Evolutionary conservation across 2,113 vertebrate genomes (phyloP).

Genomic region (Cryptomyrus ogoouensis): DNA sequence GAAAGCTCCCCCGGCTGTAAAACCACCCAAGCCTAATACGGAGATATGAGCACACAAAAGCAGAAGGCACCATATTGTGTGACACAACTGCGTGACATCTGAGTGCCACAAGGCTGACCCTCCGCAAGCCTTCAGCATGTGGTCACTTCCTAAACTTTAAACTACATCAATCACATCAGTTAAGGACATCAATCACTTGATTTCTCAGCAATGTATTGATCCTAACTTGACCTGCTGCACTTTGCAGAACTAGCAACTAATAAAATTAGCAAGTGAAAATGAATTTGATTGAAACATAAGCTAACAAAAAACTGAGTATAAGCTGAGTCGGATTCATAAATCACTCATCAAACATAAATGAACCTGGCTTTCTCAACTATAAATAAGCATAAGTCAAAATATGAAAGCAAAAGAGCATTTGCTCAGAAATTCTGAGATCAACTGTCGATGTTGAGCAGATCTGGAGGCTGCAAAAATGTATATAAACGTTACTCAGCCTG

Average conservation of each 20-base stretch:
- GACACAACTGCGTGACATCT: background rate
- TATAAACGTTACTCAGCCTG: background rate
- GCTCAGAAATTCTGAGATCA: background rate
- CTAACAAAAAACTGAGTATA: background rate
- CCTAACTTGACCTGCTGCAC: background rate
- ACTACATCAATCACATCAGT: background rate
- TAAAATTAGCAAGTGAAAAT: background rate
- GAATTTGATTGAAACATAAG: background rate
- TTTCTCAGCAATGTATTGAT: background rate
- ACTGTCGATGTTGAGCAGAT: background rate
- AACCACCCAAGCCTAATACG: background rate
- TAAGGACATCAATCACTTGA: background rate
- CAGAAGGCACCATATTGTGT: background rate
- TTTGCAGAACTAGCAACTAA: background rate
- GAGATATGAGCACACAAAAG: background rate
- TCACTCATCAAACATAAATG: background rate
- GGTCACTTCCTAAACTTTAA: background rate
- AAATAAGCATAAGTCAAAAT: background rate
- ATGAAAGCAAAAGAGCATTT: background rate
- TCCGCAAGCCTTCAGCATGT: background rate
- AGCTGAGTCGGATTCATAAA: background rate
- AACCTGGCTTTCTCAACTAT: background rate
- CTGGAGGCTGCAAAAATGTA: background rate
- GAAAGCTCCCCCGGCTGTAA: background rate
- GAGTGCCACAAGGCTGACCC: background rate